Evolutionary conservation across 2,113 vertebrate species (phyloP).

Genomic region (Dasypus novemcinctus): DNA sequence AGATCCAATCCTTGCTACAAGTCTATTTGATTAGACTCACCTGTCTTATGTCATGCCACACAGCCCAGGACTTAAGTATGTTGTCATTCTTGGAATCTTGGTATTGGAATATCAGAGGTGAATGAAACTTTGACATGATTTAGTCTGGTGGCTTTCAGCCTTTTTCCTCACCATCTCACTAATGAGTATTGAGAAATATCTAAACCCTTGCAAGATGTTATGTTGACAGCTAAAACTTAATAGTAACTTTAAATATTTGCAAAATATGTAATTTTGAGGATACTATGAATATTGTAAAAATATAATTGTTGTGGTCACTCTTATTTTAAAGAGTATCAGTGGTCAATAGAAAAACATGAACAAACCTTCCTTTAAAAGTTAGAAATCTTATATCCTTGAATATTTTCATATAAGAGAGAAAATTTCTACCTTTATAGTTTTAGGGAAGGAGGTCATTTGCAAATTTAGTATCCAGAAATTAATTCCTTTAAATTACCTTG

Average conservation of each 20-base stretch:
- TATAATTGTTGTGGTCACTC: not conserved
- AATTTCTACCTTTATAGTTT: not conserved
- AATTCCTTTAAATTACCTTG: not conserved
- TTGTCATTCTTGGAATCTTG: not conserved
- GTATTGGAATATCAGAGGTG: not conserved
- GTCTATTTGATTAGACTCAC: not conserved
- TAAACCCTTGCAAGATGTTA: not conserved
- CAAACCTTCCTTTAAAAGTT: not conserved
- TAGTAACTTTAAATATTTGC: not conserved
- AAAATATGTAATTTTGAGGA: constrained; percentile 2
- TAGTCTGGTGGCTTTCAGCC: not conserved
- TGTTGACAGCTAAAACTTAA: not conserved
- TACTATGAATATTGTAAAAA: constrained; percentile 11
- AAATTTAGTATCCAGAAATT: constrained; percentile 18
- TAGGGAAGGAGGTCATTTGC: constrained; percentile 18
- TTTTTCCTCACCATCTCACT: not conserved
- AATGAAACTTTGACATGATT: not conserved
- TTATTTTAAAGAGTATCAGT: not conserved
- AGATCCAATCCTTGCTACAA: not conserved
- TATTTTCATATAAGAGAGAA: constrained; percentile 5
- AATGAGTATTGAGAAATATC: not conserved
- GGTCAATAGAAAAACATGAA: not conserved
- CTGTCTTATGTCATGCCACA: not conserved
- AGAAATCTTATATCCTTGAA: not conserved
- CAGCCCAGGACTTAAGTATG: not conserved